Evolutionary conservation across 2,797 vertebrate species (phyloP).

Genomic region (Lindbergichthys nudifrons): DNA sequence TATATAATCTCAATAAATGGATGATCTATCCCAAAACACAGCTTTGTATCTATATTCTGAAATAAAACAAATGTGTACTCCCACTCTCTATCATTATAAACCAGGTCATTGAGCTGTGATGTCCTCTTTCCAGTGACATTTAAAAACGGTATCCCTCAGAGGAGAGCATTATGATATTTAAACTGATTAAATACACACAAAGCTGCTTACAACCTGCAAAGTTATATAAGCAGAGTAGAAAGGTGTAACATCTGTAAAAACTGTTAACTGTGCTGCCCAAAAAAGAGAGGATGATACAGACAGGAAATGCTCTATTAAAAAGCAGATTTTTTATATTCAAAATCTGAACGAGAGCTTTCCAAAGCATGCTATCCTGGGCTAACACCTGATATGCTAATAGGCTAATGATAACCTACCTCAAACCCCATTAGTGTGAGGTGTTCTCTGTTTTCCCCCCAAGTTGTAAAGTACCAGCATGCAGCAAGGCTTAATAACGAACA

Average conservation of each 20-base stretch:
- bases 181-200: slow-evolving; percentile 38
- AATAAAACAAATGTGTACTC: neutral
- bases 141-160: slow-evolving; percentile 1
- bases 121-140: slow-evolving; percentile 25
- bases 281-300: neutral
- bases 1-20: neutral
- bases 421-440: neutral
- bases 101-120: slow-evolving; percentile 11
- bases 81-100: slow-evolving; percentile 2
- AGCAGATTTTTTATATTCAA: neutral
- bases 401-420: neutral
- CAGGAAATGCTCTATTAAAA: neutral
- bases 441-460: neutral
- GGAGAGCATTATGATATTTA: neutral
- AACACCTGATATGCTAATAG: neutral
- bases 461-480: slow-evolving; percentile 17
- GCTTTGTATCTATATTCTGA: neutral
- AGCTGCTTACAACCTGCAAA: slow-evolving; percentile 54
- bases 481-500: neutral
- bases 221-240: slow-evolving; percentile 55
- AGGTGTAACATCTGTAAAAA: slow-evolving; percentile 24
- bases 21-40: neutral
- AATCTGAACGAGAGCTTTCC: neutral
- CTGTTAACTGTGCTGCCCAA: slow-evolving; percentile 8
- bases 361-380: neutral